Evolutionary conservation across 2,888 invertebrate species (phyloP).

Genomic region (Hydropsyche betteni): DNA sequence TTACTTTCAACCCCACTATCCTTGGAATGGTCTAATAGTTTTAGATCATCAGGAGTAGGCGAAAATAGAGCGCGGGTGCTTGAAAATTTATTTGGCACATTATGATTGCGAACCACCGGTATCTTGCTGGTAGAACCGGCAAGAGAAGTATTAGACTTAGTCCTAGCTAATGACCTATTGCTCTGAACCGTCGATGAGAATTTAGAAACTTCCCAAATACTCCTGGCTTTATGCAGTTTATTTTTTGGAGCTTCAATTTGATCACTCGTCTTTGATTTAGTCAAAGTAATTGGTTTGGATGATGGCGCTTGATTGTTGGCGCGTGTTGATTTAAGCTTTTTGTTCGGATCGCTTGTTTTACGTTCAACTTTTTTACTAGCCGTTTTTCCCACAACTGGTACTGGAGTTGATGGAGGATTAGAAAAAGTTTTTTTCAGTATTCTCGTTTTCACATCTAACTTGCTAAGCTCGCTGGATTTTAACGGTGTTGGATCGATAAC

Average conservation of each 20-base stretch:
- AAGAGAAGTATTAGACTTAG: conserved; percentile 66
- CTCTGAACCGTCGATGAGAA: conserved; percentile 58
- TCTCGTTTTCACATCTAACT: conserved; percentile 66
- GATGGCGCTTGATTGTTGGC: conserved; percentile 14
- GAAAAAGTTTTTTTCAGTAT: conserved; percentile 66
- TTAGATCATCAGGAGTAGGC: conserved; percentile 69
- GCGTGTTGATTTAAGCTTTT: conserved; percentile 56
- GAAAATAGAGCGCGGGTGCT: conserved; percentile 66
- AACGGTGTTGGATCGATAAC: conserved; percentile 57
- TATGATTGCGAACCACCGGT: conserved; percentile 68
- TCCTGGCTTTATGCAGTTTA: conserved; percentile 65
- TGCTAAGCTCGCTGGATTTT: conserved; percentile 63
- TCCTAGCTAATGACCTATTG: conserved; percentile 60
- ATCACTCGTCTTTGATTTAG: conserved; percentile 61
- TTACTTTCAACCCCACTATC: conserved; percentile 66
- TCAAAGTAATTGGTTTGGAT: conserved; percentile 48
- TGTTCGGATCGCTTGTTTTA: conserved; percentile 61
- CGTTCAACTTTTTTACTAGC: conserved; percentile 61
- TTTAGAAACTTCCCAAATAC: conserved; percentile 67
- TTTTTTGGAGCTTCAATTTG: conserved; percentile 58
- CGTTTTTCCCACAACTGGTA: conserved; percentile 64
- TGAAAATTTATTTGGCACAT: conserved; percentile 63
- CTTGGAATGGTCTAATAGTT: conserved; percentile 65
- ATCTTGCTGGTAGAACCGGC: conserved; percentile 70
- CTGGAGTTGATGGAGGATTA: conserved; percentile 65